Conservation (phyloP, 2,888 invertebrate species). For the Antitype chi region DNA sequence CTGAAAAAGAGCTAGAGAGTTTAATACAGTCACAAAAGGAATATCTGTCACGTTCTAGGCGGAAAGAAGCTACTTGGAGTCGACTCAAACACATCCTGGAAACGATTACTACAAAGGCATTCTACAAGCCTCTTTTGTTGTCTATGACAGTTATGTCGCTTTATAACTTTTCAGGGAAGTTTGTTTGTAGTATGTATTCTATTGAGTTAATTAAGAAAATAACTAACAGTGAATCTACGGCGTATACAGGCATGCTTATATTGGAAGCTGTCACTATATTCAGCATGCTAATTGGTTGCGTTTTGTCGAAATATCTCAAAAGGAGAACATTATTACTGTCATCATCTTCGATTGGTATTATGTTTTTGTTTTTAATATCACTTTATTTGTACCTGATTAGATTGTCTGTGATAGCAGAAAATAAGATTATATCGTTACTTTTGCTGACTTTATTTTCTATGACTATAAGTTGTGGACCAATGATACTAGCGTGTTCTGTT, state of each 20-base stretch:
- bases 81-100: conserved; percentile 61
- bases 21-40: conserved; percentile 72
- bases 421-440: conserved; percentile 66
- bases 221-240: conserved; percentile 66
- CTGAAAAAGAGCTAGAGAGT: conserved; percentile 72
- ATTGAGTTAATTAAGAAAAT: conserved; percentile 70
- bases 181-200: conserved; percentile 72
- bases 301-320: conserved; percentile 66
- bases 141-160: conserved; percentile 71
- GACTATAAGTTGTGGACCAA: conserved; percentile 72
- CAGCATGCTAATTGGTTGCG: conserved; percentile 67
- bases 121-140: conserved; percentile 75
- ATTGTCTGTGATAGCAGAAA: conserved; percentile 64
- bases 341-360: conserved; percentile 68
- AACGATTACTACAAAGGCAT: conserved; percentile 69
- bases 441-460: conserved; percentile 71
- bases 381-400: conserved; percentile 72
- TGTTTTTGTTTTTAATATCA: conserved; percentile 70
- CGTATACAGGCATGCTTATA: conserved; percentile 75
- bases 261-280: conserved; percentile 74
- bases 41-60: conserved; percentile 58
- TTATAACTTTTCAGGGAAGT: conserved; percentile 77
- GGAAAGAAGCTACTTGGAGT: conserved; percentile 51
- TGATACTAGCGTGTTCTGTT: conserved; percentile 71
- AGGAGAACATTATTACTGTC: conserved; percentile 68